Evolutionary conservation across 1,140 invertebrate genomes (phyloP).

Genomic region (Zeugodacus cucurbitae): DNA sequence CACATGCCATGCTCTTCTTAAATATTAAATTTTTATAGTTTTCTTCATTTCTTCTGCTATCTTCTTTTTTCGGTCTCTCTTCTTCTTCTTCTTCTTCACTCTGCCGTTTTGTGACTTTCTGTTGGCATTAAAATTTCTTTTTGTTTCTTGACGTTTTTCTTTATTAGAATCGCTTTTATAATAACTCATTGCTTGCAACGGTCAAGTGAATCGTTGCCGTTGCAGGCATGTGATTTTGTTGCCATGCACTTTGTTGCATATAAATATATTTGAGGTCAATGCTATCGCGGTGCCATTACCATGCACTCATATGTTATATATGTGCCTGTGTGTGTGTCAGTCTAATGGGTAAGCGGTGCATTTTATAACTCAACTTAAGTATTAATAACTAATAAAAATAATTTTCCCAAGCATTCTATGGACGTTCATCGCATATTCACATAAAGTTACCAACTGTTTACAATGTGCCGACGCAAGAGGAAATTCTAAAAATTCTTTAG

Average conservation of each 20-base stretch:
- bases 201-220: conserved; percentile 25
- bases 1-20: background rate
- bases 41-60: background rate
- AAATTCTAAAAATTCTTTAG: too few species aligned
- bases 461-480: too few species aligned
- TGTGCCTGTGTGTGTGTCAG: background rate
- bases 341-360: background rate
- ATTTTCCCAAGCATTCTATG: too few species aligned
- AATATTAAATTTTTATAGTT: conserved; percentile 21
- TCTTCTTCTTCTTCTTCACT: background rate
- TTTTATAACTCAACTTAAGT: background rate
- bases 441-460: too few species aligned
- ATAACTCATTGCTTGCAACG: conserved; percentile 26
- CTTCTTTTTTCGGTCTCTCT: background rate
- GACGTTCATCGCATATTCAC: too few species aligned
- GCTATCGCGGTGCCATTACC: background rate
- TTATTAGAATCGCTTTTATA: conserved; percentile 34
- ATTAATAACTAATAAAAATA: background rate
- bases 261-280: conserved; percentile 30
- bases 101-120: background rate
- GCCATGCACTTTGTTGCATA: conserved; percentile 15
- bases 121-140: background rate
- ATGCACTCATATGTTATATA: background rate
- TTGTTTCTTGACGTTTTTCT: background rate
- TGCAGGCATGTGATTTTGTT: background rate